phyloP scores from a whole-genome alignment of 2,113 vertebrate species.

The Cairina moschata region DNA sequence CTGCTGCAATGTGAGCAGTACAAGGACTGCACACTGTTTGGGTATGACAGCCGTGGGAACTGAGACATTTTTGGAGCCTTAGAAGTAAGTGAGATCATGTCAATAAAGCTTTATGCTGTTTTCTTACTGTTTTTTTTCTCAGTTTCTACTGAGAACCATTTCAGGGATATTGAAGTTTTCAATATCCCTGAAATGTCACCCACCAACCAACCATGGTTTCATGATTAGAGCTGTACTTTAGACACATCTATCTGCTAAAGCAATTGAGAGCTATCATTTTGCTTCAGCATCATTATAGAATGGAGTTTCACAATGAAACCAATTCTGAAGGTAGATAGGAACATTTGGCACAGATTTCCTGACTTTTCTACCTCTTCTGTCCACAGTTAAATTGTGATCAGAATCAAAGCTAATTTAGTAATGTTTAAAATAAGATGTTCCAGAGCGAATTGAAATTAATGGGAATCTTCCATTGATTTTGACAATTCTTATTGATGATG shows the following conservation, averaged over 20 bases:
- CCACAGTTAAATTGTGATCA: not conserved
- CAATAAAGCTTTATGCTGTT: not conserved
- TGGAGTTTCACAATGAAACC: not conserved
- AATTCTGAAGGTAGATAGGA: not conserved
- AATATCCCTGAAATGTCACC: not conserved
- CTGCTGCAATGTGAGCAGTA: not conserved
- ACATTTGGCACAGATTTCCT: not conserved
- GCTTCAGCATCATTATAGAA: not conserved
- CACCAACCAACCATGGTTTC: accelerated
- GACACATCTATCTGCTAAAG: not conserved
- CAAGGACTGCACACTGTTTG: accelerated
- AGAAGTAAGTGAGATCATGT: not conserved
- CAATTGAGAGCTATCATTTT: not conserved
- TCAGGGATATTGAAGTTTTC: not conserved
- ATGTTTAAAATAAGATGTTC: not conserved
- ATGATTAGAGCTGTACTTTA: not conserved
- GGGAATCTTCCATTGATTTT: not conserved
- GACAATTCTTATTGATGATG: not conserved
- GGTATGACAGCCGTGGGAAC: not conserved
- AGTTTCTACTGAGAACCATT: not conserved
- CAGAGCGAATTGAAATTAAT: not conserved
- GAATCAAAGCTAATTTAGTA: not conserved
- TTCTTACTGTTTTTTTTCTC: not conserved
- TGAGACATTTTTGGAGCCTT: not conserved
- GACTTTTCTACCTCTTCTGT: not conserved